Conservation (phyloP, 2,888 invertebrate species). For the Scaptomyza polygonia region DNA sequence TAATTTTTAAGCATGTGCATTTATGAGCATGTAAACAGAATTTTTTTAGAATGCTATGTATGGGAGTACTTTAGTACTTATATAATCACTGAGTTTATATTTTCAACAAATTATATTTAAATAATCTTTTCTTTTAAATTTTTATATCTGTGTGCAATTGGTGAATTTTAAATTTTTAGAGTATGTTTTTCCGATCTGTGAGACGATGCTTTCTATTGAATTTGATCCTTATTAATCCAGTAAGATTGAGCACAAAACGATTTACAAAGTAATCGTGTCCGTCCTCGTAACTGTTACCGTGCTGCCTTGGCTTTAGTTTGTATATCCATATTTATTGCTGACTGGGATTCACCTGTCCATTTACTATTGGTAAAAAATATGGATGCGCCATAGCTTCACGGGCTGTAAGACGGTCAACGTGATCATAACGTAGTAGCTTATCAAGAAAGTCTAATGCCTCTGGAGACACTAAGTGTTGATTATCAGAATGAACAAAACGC, state of each 20-base stretch:
- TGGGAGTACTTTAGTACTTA: conserved; percentile 34
- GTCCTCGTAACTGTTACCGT: conserved; percentile 41
- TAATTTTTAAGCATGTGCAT: conserved; percentile 51
- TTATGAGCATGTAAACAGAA: conserved; percentile 51
- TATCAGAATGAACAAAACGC: conserved; percentile 99
- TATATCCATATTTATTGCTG: conserved; percentile 79
- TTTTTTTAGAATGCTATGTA: conserved; percentile 45
- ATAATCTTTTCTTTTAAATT: conserved; percentile 32
- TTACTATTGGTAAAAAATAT: conserved; percentile 90
- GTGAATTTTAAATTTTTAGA: conserved; percentile 41
- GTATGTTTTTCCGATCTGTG: conserved; percentile 31
- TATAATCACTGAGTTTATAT: conserved; percentile 38
- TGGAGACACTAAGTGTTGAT: conserved; percentile 98
- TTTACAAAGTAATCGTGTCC: conserved; percentile 36
- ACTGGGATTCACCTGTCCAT: conserved; percentile 83
- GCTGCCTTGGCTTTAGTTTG: conserved; percentile 45
- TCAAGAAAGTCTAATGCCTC: conserved; percentile 99
- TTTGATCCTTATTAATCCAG: conserved; percentile 43
- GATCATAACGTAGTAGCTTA: conserved; percentile 99
- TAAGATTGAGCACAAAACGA: conserved; percentile 42
- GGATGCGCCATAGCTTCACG: conserved; percentile 99
- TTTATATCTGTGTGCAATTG: conserved; percentile 41
- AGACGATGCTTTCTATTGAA: conserved; percentile 48
- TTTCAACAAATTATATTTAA: conserved; percentile 34
- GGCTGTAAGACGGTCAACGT: conserved; percentile 98